Evolutionary conservation across 2,888 invertebrate species (phyloP).

Genomic region (Graphium colonna): DNA sequence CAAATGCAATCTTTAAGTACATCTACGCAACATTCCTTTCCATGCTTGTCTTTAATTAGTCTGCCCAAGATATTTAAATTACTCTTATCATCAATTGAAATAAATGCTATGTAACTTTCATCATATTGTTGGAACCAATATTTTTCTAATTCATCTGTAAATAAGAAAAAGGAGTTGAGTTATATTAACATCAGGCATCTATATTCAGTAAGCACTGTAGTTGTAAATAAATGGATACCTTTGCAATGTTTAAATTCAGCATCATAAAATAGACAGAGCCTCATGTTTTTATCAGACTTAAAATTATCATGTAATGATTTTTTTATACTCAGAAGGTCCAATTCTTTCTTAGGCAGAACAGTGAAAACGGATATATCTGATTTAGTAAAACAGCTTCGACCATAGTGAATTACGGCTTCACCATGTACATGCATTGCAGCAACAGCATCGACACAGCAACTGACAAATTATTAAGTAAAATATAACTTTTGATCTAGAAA

Average conservation of each 20-base stretch:
- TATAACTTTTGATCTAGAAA: no score
- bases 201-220: neutral
- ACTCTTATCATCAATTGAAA: constrained; percentile 45
- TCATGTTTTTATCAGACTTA: constrained; percentile 45
- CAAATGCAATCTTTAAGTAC: constrained; percentile 76
- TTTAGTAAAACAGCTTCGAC: constrained; percentile 92
- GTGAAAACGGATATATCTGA: constrained; percentile 87
- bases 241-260: constrained; percentile 82
- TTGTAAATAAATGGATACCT: constrained; percentile 53
- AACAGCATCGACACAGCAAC: constrained; percentile 94
- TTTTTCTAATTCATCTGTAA: constrained; percentile 50
- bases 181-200: neutral
- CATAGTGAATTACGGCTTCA: constrained; percentile 94
- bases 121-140: constrained; percentile 54
- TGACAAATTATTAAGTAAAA: constrained; percentile 52
- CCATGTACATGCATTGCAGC: constrained; percentile 93
- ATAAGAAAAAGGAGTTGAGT: neutral
- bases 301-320: constrained; percentile 37
- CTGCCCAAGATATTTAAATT: constrained; percentile 51
- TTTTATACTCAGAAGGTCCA: constrained; percentile 70
- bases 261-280: constrained; percentile 83
- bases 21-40: constrained; percentile 43
- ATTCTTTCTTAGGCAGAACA: constrained; percentile 82
- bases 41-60: constrained; percentile 41
- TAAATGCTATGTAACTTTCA: constrained; percentile 50